Evolutionary conservation across 2,113 vertebrate species (phyloP), one percentile per base, ranked within the genome.

Genomic region (Grallaria varia): DNA sequence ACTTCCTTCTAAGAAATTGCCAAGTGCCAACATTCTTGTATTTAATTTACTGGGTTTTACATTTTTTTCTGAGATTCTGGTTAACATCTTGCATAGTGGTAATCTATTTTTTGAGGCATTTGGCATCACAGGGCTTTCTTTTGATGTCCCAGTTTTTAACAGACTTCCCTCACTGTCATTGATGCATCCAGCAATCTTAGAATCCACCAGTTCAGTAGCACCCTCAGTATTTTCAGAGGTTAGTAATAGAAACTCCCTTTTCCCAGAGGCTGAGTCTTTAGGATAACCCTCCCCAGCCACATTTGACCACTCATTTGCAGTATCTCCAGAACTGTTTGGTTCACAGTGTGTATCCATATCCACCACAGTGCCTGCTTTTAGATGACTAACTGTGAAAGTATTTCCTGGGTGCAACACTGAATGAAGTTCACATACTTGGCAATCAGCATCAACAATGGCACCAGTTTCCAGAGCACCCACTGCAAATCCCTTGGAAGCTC

Each of bases 31-130:
- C 8, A 55, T 66, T 79, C 68, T n/a, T 3, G 93, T 63, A 72
- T 93, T 84, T 55, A 94, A 81, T 80, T 95, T 89, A 53, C 79
- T 87, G 35, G 5, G 64, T 68, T 93, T 85, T n/a, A 90, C 52
- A 73, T 44, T 19, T 14, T 95, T 93, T 82, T 98, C 95, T 12
- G 97, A 96, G 37, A 76, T 89, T 30, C 58, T 79, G 3, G 64
- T 77, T 8, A 97, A 84, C 9, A 87, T 55, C 52, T 95, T 94
- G 77, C 73, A 89, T 27, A 76, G 78, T 10, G 96, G 91, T 8
- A 82, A 55, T 2, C 52, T 35, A 33, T 66, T 80, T 22, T 90
- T 47, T 39, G 94, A 95, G 52, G 82, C 31, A 49, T 30, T 33
- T 40, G 60, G 39, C 25, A 37, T 56, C 11, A 31, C 6, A 37